A percentile compares a stretch with the other conserved stretches of the same genome.
Conservation (phyloP, 2,113 vertebrate genomes). For the Delphinapterus leucas region DNA sequence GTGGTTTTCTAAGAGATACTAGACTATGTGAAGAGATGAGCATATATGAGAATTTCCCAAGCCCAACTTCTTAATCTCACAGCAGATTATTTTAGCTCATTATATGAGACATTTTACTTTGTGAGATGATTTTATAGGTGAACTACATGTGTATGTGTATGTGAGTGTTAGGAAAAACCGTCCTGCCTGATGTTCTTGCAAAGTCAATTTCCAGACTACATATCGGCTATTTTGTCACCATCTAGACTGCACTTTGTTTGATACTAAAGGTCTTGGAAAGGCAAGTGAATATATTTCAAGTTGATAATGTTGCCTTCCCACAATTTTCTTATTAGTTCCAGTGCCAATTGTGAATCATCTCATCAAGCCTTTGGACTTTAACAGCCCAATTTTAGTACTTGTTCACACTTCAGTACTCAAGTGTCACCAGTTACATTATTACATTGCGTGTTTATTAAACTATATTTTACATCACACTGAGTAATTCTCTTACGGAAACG, state of each 20-base stretch:
- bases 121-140: neutral
- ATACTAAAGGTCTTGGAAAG: neutral
- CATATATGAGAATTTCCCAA: neutral
- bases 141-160: neutral
- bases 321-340: constrained; percentile 50
- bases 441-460: constrained; percentile 3
- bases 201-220: constrained; percentile 26
- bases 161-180: neutral
- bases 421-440: constrained; percentile 13
- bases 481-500: neutral
- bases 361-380: constrained; percentile 45
- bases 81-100: neutral
- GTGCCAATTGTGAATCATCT: constrained; percentile 32
- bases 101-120: neutral
- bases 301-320: neutral
- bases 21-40: neutral
- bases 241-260: neutral
- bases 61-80: neutral
- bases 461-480: constrained; percentile 20
- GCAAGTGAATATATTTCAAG: constrained; percentile 18
- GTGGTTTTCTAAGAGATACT: neutral
- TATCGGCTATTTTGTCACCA: neutral
- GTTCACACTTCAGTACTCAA: constrained; percentile 2
- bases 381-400: constrained; percentile 3
- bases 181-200: neutral